Evolutionary conservation across 2,888 invertebrate species (phyloP), one percentile per base, ranked within the genome.

Genomic region (Cryptocephalus primarius): DNA sequence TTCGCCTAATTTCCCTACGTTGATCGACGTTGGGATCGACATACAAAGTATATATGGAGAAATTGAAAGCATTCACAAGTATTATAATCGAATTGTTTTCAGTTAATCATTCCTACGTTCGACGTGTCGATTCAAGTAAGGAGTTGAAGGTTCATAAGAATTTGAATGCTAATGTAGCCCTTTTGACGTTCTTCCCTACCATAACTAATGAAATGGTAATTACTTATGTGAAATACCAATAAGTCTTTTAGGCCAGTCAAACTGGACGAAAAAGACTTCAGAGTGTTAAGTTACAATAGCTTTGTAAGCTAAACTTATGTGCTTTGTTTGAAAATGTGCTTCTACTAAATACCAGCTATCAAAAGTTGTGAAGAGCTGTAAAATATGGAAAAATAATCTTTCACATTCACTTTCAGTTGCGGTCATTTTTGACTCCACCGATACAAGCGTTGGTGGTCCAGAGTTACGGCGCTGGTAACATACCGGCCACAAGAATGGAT

Each of bases 381-480:
- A n/a, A n/a, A n/a, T n/a, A n/a, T n/a, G n/a, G n/a, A n/a, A n/a
- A n/a, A n/a, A n/a, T n/a, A n/a, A n/a, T n/a, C n/a, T n/a, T n/a
- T n/a, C 22, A 22, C 22, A 22, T 22, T 22, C 22, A 44, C 11
- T 60, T 62, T 49, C 48, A 68, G 68, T 76, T 88, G 1, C 75
- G 70, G 53, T 81, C 85, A 0, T 84, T 85, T 61, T 70, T 85
- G 34, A 78, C 84, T 54, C 82, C 88, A 87, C 92, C 10, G 12
- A 56, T 65, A 9, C 71, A 78, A 58, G 87, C 96, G 10, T 83
- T 95, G 0, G 87, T 97, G 0, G 69, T 97, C 38, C 90, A 94
- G 69, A 88, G 88, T 0, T 97, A 92, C 60, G 97, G 97, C 0
- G 79, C 88, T 0, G 97, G 97, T 0, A 97, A 99, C 64, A 80